Conservation (phyloP, 2,113 vertebrate genomes). For the Carassius gibelio region DNA sequence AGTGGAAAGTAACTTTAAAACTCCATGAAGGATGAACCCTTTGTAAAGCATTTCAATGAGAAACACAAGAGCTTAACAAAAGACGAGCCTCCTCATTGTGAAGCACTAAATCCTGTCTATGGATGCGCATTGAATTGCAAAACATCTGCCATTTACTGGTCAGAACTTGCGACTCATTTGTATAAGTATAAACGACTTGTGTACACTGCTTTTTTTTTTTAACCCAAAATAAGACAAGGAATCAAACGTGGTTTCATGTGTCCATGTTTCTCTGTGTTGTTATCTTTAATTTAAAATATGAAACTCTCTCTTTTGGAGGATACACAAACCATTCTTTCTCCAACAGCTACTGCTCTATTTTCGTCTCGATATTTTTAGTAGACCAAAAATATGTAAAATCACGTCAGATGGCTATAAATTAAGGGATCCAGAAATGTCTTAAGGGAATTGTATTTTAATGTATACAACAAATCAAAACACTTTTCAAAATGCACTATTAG, state of each 20-base stretch:
- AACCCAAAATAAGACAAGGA: constrained; percentile 58
- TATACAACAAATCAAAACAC: background rate
- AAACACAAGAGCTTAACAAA: constrained; percentile 78
- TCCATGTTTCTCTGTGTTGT: background rate
- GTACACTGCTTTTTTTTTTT: constrained; percentile 59
- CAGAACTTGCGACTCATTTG: constrained; percentile 71
- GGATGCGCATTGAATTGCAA: constrained; percentile 82
- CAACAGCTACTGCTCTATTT: background rate
- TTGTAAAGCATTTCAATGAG: constrained; percentile 72
- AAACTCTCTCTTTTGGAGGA: background rate
- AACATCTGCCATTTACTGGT: constrained; percentile 82
- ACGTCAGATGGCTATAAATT: no score
- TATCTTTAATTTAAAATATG: background rate
- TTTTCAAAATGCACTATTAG: background rate
- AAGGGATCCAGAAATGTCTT: background rate
- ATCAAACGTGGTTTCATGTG: background rate
- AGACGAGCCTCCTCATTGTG: constrained; percentile 71
- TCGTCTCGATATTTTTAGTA: background rate
- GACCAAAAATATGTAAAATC: background rate
- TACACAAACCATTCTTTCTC: background rate
- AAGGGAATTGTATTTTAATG: background rate
- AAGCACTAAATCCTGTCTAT: constrained; percentile 72
- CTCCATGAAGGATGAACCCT: constrained; percentile 79
- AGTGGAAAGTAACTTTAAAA: constrained; percentile 86
- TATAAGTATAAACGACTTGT: constrained; percentile 72